Evolutionary conservation across 2,113 vertebrate species (phyloP), one percentile per base, ranked within the genome.

Genomic region (Saimiri boliviensis): DNA sequence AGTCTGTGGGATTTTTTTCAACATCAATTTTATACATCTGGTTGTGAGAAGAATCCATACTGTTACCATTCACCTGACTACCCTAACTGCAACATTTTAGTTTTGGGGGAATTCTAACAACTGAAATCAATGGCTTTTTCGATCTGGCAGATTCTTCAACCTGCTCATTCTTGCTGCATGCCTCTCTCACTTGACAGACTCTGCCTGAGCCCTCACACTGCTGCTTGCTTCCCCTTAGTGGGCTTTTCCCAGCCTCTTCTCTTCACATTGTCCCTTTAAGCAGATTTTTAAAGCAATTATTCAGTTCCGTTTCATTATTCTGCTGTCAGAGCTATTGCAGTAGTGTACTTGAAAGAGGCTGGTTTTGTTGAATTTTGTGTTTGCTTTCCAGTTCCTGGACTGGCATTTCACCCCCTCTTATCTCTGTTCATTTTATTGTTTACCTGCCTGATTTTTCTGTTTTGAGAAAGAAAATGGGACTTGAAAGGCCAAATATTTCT

Each of bases 241-340:
- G 97, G 97, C 96, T 96, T 97, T 93, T 97, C 91, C 89, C 94
- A 96, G 89, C 83, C 88, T 94, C 97, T 98, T 97, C 37, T 92
- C 93, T 97, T 96, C 95, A 96, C 66, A 96, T 25, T 92, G 95
- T 92, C 85, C 89, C 93, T 97, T 97, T 93, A 97, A 92, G 74
- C 86, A 98, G 96, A 97, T 95, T 97, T 97, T 98, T 97, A 98
- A 94, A 97, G 94, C 96, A 97, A 90, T 98, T 96, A 97, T 97
- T 98, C 91, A 97, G 85, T 98, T 98, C 92, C 92, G 84, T 98
- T 98, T 98, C 93, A 97, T 98, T 98, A 97, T 97, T 97, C 96
- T 98, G 96, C 95, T 98, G 89, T 97, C 63, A 97, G 94, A 96
- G 95, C 90, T 96, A 87, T 91, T 93, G 94, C 97, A 95, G 97